Conservation (phyloP, 2,113 vertebrate species). For the Paramisgurnus dabryanus region DNA sequence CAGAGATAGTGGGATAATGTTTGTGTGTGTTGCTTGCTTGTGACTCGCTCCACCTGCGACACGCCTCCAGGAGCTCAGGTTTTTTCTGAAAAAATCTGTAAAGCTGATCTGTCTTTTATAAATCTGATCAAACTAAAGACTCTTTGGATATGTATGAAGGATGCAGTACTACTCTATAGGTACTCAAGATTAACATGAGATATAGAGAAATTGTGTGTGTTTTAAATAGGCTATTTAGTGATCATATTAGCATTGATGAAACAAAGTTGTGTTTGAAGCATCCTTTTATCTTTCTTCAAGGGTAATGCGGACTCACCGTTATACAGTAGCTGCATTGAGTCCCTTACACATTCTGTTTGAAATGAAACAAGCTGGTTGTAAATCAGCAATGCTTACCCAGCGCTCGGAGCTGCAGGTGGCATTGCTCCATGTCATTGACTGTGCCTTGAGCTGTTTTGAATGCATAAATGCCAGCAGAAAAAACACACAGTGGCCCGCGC, state of each 20-base stretch:
- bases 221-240: slow-evolving; percentile 18
- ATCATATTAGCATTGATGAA: slow-evolving; percentile 27
- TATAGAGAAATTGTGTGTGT: no score
- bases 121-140: no score
- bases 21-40: no score
- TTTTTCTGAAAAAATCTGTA: no score
- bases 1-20: no score
- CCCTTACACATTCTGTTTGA: slow-evolving; percentile 24
- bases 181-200: no score
- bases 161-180: no score
- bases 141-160: no score
- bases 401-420: slow-evolving; percentile 17
- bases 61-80: no score
- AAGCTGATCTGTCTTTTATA: no score
- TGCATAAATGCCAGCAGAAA: slow-evolving; percentile 57
- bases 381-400: slow-evolving; percentile 30
- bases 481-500: slow-evolving; percentile 44
- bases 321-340: not conserved
- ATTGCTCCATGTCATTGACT: slow-evolving; percentile 25
- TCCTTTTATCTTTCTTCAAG: slow-evolving; percentile 13
- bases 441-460: slow-evolving; percentile 48
- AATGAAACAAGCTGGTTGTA: slow-evolving; percentile 26
- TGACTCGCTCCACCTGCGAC: no score
- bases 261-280: slow-evolving; percentile 30
- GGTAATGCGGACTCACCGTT: slow-evolving; percentile 10